A percentile compares a stretch with the other conserved stretches of the same genome.
Conservation (phyloP, 2,113 vertebrate species). For the Oryzias woworae region DNA sequence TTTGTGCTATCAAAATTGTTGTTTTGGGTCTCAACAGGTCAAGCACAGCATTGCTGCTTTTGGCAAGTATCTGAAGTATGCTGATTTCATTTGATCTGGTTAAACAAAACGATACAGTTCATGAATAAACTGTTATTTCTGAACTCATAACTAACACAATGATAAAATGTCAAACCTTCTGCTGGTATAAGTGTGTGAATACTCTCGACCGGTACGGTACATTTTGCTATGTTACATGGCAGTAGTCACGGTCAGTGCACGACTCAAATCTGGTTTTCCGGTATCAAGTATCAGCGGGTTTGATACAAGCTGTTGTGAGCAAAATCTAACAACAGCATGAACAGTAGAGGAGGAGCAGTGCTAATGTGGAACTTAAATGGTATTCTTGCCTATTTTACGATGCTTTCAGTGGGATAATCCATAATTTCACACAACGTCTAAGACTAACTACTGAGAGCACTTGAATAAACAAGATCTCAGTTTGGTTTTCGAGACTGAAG, state of each 20-base stretch:
- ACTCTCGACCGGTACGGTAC: no score
- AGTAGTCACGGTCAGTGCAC: no score
- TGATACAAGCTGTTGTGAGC: not conserved
- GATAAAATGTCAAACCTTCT: no score
- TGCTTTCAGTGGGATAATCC: constrained; percentile 6
- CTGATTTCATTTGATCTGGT: not conserved
- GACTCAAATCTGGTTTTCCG: not conserved
- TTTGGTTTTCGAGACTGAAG: not conserved
- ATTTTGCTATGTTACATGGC: no score
- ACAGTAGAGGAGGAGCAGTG: constrained; percentile 5
- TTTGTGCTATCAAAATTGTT: constrained; percentile 22
- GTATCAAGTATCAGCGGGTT: not conserved
- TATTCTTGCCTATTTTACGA: constrained; percentile 14
- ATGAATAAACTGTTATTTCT: no score
- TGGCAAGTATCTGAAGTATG: not conserved
- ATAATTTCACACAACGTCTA: constrained; percentile 18
- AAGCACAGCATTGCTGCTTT: not conserved
- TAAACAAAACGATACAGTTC: not conserved
- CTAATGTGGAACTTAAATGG: constrained; percentile 18
- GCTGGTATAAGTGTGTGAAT: no score
- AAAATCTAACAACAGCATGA: not conserved
- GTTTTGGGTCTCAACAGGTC: constrained; percentile 15
- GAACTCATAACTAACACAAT: no score
- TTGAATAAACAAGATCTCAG: not conserved
- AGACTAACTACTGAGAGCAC: constrained; percentile 14